A percentile compares a stretch with the other conserved stretches of the same genome.
phyloP scores from a whole-genome alignment of 2,113 vertebrate genomes.

The Alethe castanea region DNA sequence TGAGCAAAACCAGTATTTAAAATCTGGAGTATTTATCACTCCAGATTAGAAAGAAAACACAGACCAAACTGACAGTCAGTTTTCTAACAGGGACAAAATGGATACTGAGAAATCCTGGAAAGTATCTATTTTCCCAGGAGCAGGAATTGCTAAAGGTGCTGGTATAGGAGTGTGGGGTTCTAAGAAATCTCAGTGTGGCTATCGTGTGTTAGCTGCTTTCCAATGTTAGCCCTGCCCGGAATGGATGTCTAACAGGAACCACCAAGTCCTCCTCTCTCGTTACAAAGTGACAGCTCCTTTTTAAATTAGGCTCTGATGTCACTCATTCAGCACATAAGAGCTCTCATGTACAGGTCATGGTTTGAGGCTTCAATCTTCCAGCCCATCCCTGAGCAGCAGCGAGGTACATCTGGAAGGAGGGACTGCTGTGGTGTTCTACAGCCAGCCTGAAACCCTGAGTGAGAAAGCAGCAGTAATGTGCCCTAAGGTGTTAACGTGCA shows the following conservation, averaged over 20 bases:
- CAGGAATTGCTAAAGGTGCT: neutral
- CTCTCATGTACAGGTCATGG: accelerated
- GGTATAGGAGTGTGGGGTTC: neutral
- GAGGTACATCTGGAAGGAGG: accelerated
- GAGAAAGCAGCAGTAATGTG: neutral
- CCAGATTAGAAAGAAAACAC: neutral
- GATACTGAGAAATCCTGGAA: neutral
- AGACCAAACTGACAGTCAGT: neutral
- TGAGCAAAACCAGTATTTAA: neutral
- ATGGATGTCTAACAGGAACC: neutral
- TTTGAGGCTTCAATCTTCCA: neutral
- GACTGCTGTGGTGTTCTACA: accelerated
- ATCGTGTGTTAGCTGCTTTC: accelerated
- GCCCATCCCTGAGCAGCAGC: accelerated
- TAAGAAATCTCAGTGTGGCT: neutral
- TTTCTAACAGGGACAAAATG: neutral
- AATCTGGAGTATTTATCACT: neutral
- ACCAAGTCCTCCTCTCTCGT: neutral
- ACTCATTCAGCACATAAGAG: neutral
- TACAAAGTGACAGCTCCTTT: neutral
- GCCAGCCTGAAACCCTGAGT: neutral
- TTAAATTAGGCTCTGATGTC: neutral
- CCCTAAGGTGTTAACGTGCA: accelerated
- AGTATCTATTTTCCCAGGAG: neutral
- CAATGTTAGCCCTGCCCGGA: neutral